A percentile compares a stretch with the other conserved stretches of the same genome.
These are phyloP conservation scores for Calypte anna DNA, from an alignment of 2,113 vertebrate species.

Conservation along the genomic window DNA sequence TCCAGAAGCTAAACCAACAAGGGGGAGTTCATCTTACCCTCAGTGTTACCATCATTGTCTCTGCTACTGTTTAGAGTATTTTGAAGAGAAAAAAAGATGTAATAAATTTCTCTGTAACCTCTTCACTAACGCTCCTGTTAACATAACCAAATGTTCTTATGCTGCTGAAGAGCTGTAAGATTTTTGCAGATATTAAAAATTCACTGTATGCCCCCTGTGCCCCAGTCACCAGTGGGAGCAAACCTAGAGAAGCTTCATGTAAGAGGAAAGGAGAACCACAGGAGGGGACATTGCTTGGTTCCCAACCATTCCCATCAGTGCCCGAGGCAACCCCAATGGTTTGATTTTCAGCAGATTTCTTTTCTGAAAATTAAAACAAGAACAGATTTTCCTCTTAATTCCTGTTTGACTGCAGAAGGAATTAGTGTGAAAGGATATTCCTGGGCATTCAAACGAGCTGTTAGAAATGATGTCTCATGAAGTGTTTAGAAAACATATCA, in stretches of 20 bases:
- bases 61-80: not conserved
- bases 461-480: not conserved
- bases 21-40: not conserved
- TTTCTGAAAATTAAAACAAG: slow-evolving; percentile 32
- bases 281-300: not conserved
- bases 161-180: not conserved
- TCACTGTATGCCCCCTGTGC: not conserved
- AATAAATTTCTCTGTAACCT: not conserved
- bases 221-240: not conserved
- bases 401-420: slow-evolving; percentile 6
- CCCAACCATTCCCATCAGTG: not conserved
- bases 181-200: not conserved
- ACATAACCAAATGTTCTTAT: not conserved
- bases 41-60: not conserved
- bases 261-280: not conserved
- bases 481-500: slow-evolving; percentile 38
- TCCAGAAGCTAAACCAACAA: not conserved
- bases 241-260: not conserved
- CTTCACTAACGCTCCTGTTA: not conserved
- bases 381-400: slow-evolving; percentile 50
- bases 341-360: slow-evolving; percentile 42
- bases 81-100: not conserved
- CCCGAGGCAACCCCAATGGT: not conserved
- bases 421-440: slow-evolving; percentile 18
- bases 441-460: slow-evolving; percentile 38